Conservation (phyloP, 53 echinoderm and acorn worm species). For the Pentamera pediparva region DNA sequence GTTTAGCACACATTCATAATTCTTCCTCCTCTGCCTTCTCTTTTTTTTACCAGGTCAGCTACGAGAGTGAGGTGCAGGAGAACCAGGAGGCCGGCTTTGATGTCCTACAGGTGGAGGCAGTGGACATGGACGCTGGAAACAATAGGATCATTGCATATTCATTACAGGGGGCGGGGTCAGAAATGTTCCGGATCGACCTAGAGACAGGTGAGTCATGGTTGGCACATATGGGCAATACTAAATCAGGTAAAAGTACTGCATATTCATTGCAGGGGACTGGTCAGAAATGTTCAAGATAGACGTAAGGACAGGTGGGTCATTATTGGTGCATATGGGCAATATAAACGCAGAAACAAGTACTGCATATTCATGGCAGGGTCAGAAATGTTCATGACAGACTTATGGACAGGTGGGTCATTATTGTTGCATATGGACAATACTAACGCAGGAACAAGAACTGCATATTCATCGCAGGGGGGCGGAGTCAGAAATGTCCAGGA, state of each 20-base stretch:
- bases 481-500: no score
- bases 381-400: slow-evolving; percentile 48
- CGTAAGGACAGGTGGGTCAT: no score
- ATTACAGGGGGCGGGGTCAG: slow-evolving; percentile 68
- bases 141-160: slow-evolving; percentile 70
- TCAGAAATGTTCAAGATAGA: no score
- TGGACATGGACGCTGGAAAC: slow-evolving; percentile 63
- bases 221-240: not conserved
- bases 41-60: slow-evolving; percentile 48
- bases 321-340: no score
- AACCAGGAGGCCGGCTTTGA: slow-evolving; percentile 61
- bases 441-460: no score
- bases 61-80: slow-evolving; percentile 74
- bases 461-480: no score
- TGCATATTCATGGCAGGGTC: no score
- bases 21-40: not conserved
- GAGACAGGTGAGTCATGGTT: slow-evolving; percentile 36
- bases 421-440: not conserved
- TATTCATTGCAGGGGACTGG: no score
- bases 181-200: slow-evolving; percentile 58
- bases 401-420: slow-evolving; percentile 35
- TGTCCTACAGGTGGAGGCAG: slow-evolving; percentile 65
- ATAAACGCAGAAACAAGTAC: no score
- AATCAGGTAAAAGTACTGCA: no score
- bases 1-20: not conserved